A percentile compares a stretch with the other conserved stretches of the same genome.
Conservation (phyloP, 2,797 vertebrate genomes). For the Pseudochirops cupreus region DNA sequence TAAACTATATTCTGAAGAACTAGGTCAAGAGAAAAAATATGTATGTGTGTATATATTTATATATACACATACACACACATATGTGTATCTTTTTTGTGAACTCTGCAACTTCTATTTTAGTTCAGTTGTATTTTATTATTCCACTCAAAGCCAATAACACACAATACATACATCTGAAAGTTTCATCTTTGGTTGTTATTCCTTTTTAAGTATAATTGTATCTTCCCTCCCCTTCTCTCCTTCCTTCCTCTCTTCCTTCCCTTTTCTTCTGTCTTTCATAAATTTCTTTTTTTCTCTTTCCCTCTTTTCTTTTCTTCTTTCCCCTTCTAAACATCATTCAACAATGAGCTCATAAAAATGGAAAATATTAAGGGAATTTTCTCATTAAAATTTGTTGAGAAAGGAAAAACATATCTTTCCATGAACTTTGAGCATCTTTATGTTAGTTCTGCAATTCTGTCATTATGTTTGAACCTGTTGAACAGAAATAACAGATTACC, state of each 20-base stretch:
- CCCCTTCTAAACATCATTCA: not conserved
- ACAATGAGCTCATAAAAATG: not conserved
- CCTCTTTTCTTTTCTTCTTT: not conserved
- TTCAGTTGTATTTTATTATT: not conserved
- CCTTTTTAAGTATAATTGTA: not conserved
- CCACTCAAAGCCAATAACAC: not conserved
- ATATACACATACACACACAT: no score
- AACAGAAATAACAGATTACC: not conserved
- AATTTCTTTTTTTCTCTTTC: not conserved
- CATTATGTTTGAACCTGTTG: not conserved
- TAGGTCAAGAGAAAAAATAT: not conserved
- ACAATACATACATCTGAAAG: not conserved
- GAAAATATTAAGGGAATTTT: not conserved
- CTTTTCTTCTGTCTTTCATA: not conserved
- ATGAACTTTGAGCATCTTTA: not conserved
- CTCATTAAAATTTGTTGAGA: not conserved
- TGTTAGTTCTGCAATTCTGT: not conserved
- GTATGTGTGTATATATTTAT: no score
- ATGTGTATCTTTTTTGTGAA: not conserved
- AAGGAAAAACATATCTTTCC: not conserved
- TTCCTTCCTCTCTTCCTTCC: not conserved
- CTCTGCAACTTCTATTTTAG: not conserved
- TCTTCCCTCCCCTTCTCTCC: not conserved
- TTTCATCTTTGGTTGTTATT: not conserved
- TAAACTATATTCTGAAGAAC: not conserved